Evolutionary conservation across 2,113 vertebrate genomes (phyloP).

Genomic region (Egretta garzetta): DNA sequence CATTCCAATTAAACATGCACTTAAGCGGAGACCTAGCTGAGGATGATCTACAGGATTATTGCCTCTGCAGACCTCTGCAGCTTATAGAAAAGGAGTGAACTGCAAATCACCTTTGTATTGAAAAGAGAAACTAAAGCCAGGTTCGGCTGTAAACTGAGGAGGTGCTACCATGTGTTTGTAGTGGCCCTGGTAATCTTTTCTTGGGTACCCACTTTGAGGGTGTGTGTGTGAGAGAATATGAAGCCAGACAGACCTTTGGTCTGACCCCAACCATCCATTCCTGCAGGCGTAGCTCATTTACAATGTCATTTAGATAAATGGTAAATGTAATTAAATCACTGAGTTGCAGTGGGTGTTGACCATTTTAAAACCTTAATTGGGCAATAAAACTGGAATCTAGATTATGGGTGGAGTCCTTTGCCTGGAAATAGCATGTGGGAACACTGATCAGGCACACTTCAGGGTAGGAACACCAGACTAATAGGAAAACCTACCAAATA

Average conservation of each 20-base stretch:
- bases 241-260: background rate
- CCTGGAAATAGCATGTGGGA: background rate
- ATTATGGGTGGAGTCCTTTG: background rate
- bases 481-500: background rate
- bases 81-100: background rate
- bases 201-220: background rate
- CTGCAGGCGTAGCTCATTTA: background rate
- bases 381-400: slow-evolving; percentile 14
- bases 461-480: background rate
- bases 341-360: background rate
- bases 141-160: background rate
- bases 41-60: background rate
- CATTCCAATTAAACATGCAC: background rate
- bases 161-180: background rate
- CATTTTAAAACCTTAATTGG: background rate
- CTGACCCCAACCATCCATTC: background rate
- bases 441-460: background rate
- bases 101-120: background rate
- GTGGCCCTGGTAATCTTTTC: background rate
- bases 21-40: background rate
- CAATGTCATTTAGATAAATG: background rate
- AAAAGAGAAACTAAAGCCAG: background rate
- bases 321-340: background rate
- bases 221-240: background rate
- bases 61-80: background rate